Evolutionary conservation across 2,797 vertebrate species (phyloP), one percentile per base, ranked within the genome.

Genomic region (Artibeus jamaicensis): DNA sequence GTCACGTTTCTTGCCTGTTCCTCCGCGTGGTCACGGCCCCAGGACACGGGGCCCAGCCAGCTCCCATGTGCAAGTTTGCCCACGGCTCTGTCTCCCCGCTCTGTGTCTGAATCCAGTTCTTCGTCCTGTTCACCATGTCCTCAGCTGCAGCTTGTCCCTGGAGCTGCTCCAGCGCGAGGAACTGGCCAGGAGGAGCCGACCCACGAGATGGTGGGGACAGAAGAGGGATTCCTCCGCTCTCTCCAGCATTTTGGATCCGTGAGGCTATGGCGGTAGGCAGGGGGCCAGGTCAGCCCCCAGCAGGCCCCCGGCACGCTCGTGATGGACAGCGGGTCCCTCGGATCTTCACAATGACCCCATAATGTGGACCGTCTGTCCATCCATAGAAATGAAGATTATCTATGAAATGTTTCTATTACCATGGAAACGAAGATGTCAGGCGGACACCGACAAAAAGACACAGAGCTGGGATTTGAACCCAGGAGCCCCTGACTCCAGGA

Each of bases 141-240:
- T 97, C 94, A 86, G 95, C 91, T 89, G 95, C 96, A 96, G 84
- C 79, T 91, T 97, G 96, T 97, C 89, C 96, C 88, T 97, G 97
- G 97, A 97, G 84, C 79, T 48, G 55, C 55, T 89, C 97, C 95
- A 82, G 95, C 59, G 94, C 95, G 89, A 83, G 76, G 86, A 96
- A 84, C 71, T 88, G 86, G 93, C 89, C 89, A 95, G 94, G 50
- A 94, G 86, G 92, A 74, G 74, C 65, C 89, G 91, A 97, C 84
- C 89, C 76, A 57, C 81, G 71, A 91, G 93, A 70, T 12, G 29
- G 37, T 77, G 90, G 76, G n/a, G 91, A 55, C 5, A 55, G 34
- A 68, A 86, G 37, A 81, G 91, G 82, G 59, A 62, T 78, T 94
- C 83, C 53, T 42, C 2, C 12, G 59, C n/a, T 32, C n/a, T 93